Percentiles rank a stretch among this genome's conserved stretches.
Conservation (phyloP, 1,140 invertebrate genomes). For the Heliconius melpomene region DNA sequence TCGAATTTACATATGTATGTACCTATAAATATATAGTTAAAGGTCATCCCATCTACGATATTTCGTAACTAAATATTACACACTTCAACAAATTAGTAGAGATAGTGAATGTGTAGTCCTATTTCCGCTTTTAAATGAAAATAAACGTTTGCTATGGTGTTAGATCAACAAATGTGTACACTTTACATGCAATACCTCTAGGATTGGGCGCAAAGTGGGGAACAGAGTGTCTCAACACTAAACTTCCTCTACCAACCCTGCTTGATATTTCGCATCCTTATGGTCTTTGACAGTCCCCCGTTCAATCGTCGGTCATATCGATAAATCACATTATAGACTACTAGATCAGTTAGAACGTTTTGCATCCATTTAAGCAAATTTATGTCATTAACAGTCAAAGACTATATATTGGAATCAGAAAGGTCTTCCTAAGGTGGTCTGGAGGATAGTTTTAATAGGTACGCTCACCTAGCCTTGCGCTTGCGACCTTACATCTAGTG, state of each 20-base stretch:
- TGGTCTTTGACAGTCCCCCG: conserved; percentile 1
- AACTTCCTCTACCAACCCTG: no score
- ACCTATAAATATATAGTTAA: conserved; percentile 26
- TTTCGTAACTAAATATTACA: background rate
- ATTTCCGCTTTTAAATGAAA: background rate
- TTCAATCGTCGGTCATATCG: conserved; percentile 21
- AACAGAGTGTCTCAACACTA: no score
- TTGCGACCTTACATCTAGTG: conserved; percentile 74
- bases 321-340: background rate
- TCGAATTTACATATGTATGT: conserved; percentile 42
- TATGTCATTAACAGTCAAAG: conserved; percentile 9
- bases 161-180: no score
- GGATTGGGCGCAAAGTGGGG: no score
- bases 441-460: conserved; percentile 43
- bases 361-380: conserved; percentile 21
- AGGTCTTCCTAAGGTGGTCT: conserved; percentile 44
- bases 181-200: no score
- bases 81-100: background rate
- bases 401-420: conserved; percentile 1
- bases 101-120: background rate
- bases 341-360: conserved; percentile 17
- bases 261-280: background rate
- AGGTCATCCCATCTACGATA: conserved; percentile 27
- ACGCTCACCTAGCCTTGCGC: conserved; percentile 72
- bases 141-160: no score